Percentiles rank a stretch among this genome's conserved stretches.
Evolutionary conservation across 2,113 vertebrate genomes (phyloP).

Genomic region (Aix galericulata): DNA sequence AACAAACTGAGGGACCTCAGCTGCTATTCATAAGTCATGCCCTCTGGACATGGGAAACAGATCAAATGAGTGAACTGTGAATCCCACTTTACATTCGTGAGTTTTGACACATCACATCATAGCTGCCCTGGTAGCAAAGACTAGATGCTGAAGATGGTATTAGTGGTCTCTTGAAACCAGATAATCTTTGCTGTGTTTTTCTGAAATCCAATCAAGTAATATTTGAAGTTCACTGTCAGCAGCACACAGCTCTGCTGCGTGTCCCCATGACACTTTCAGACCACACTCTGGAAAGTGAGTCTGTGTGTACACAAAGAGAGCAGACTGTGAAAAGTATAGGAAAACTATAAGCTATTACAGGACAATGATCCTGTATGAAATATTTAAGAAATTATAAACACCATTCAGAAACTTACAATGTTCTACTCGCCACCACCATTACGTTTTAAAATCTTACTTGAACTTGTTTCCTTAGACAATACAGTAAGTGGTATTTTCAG

Average conservation of each 20-base stretch:
- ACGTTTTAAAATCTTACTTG: conserved; percentile 4
- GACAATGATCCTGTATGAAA: neutral
- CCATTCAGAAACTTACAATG: neutral
- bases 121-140: neutral
- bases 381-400: neutral
- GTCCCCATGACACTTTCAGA: neutral
- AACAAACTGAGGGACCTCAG: neutral
- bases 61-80: neutral
- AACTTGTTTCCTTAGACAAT: neutral
- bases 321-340: neutral
- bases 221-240: neutral
- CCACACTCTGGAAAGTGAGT: neutral
- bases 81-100: neutral
- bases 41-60: neutral
- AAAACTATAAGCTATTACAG: neutral
- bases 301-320: neutral
- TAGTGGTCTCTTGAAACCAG: neutral
- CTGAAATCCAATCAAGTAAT: neutral
- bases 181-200: neutral
- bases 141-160: neutral
- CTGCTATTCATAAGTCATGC: neutral
- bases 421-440: neutral
- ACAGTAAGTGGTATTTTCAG: neutral
- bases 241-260: neutral
- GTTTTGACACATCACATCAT: accelerated